Evolutionary conservation across 2,888 invertebrate species (phyloP).

Genomic region (Pollenia angustigena): DNA sequence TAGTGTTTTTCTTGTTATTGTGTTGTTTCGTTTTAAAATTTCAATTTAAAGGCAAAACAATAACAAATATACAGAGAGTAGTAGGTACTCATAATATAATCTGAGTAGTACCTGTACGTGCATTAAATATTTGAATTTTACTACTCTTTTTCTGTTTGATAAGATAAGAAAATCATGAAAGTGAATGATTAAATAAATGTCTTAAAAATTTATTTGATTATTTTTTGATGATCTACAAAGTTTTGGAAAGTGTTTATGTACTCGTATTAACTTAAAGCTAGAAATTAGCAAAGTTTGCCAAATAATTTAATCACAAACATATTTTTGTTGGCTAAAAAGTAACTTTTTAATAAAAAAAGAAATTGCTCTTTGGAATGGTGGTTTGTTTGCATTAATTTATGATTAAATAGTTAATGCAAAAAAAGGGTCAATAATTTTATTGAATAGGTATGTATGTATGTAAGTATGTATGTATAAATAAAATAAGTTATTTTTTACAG

Average conservation of each 20-base stretch:
- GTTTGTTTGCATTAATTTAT: too few relatives aligned
- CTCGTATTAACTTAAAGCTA: neutral
- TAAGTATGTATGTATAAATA: too few relatives aligned
- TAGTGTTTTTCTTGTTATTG: neutral
- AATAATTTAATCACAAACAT: neutral
- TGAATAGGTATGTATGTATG: too few relatives aligned
- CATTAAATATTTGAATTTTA: too few relatives aligned
- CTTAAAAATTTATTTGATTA: constrained; percentile 20
- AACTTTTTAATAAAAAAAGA: neutral
- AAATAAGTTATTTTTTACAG: too few relatives aligned
- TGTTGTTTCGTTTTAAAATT: neutral
- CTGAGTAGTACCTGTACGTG: too few relatives aligned
- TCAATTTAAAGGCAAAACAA: neutral
- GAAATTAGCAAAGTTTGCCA: neutral
- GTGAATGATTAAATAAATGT: neutral
- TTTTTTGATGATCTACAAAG: constrained; percentile 18
- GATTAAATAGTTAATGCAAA: too few relatives aligned
- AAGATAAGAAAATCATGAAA: constrained; percentile 34
- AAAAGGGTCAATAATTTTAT: too few relatives aligned
- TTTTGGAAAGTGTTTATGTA: neutral
- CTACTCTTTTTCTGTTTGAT: neutral
- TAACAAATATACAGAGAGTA: neutral
- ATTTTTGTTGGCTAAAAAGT: too few relatives aligned
- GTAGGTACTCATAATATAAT: too few relatives aligned
- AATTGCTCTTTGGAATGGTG: neutral